Base-by-base conservation (phyloP, 2,888 invertebrate genomes). In the Ectemnius lituratus region DNA sequence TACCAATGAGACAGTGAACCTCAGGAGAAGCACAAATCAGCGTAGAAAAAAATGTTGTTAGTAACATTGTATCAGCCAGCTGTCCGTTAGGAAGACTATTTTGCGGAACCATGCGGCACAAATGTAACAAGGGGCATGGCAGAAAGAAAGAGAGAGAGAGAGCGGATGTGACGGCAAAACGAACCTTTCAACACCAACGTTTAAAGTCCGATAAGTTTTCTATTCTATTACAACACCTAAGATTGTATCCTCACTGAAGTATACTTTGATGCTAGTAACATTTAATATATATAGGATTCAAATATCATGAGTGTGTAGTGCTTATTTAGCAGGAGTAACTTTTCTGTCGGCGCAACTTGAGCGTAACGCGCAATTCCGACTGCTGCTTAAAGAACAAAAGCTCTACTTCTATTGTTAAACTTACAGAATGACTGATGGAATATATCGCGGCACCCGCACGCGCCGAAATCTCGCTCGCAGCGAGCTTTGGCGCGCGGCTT, bases 1-100 rank as follows among this genome's bases (percentile, higher is more conserved):
- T 75, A 91, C 91, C 69, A 91, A 90, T 77, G 96, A 95, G 88
- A 95, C 94, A 71, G 95, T 96, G 73, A 94, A 95, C 91, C 91
- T 96, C 89, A 93, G 94, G 86, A 95, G 94, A 92, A 92, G 91
- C 88, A 93, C 93, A 89, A 93, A 93, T 87, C 94, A 93, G 89
- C 92, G 92, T 84, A 89, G 88, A 80, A 90, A 90, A 83, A 89
- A 88, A 83, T 90, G 90, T 85, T 90, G 90, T 90, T 90, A 90
- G 88, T 89, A 80, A 75, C 71, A 79, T 83, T 61, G 68, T 76
- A 79, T 70, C 80, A 80, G 75, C 73, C 77, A 79, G 72, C 75
- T 70, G 78, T 59, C 68, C 78, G 75, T 80, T 79, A 71, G 80
- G 74, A 74, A 82, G 82, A 82, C 81, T 84, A 80, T 86, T 85